A percentile compares a stretch with the other conserved stretches of the same genome.
phyloP scores from a whole-genome alignment of 2,888 invertebrate species.

The Emmelina monodactyla region DNA sequence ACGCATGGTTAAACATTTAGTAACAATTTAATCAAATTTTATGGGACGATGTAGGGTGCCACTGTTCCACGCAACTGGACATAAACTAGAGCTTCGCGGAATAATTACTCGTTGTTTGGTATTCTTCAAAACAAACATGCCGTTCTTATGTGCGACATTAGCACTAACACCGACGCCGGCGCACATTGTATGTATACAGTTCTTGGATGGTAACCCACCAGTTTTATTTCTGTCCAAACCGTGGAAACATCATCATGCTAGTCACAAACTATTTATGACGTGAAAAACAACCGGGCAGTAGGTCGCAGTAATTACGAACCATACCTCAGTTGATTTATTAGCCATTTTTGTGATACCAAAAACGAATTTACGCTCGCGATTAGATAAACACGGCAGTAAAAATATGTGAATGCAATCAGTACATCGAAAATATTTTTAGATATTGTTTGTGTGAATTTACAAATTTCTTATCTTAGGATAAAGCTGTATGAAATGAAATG shows the following conservation, averaged over 20 bases:
- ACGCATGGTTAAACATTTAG: slow-evolving; percentile 18
- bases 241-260: slow-evolving; percentile 30
- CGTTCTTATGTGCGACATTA: slow-evolving; percentile 43
- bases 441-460: no score
- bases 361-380: no score
- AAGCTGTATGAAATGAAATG: no score
- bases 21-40: slow-evolving; percentile 25
- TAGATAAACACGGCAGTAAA: no score
- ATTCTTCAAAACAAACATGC: slow-evolving; percentile 56
- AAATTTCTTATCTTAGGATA: no score
- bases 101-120: slow-evolving; percentile 52
- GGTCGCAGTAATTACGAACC: no score
- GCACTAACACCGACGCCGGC: slow-evolving; percentile 49
- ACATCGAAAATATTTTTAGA: no score
- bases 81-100: slow-evolving; percentile 40
- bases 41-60: no score
- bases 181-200: slow-evolving; percentile 49
- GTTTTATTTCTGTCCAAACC: slow-evolving; percentile 33
- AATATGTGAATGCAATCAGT: no score
- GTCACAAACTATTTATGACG: slow-evolving; percentile 27
- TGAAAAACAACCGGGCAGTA: slow-evolving; percentile 23
- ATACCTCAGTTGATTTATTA: no score
- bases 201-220: slow-evolving; percentile 49
- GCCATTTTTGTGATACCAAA: no score
- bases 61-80: no score